Evolutionary conservation across 2,888 invertebrate species (phyloP).

Genomic region (Andricus quercusramuli): DNA sequence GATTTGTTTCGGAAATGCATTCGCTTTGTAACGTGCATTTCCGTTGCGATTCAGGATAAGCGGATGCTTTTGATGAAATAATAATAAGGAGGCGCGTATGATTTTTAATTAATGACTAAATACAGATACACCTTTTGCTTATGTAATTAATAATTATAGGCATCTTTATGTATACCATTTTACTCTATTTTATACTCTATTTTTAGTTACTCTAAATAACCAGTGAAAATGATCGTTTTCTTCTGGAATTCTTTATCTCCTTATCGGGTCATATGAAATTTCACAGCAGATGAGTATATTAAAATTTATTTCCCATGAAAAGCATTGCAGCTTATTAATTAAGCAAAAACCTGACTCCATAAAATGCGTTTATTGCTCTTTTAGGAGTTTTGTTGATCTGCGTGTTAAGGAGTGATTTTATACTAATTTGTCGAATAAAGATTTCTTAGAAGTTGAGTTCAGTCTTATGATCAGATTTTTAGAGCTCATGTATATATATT

Average conservation of each 20-base stretch:
- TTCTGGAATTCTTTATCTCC: slow-evolving; percentile 9
- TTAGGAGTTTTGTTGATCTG: slow-evolving; percentile 15
- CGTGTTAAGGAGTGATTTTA: slow-evolving; percentile 17
- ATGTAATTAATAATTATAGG: slow-evolving; percentile 9
- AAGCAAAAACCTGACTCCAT: slow-evolving; percentile 11
- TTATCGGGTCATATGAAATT: slow-evolving; percentile 32
- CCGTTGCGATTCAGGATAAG: slow-evolving; percentile 31
- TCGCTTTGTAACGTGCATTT: not conserved
- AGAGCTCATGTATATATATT: not conserved
- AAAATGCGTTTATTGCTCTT: slow-evolving; percentile 11
- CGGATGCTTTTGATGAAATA: slow-evolving; percentile 21
- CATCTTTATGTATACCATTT: not conserved
- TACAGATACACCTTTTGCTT: not conserved
- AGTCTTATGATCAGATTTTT: not conserved
- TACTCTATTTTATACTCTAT: slow-evolving; percentile 7
- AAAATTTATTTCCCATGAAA: slow-evolving; percentile 25
- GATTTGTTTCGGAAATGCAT: slow-evolving; percentile 5
- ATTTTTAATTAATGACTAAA: slow-evolving; percentile 11
- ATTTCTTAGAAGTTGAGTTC: not conserved
- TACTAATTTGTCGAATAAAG: not conserved
- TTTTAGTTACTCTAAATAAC: not conserved
- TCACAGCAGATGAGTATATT: slow-evolving; percentile 27
- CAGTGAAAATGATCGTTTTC: slow-evolving; percentile 17
- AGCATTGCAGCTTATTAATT: slow-evolving; percentile 26
- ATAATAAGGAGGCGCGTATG: not conserved